A percentile compares a stretch with the other conserved stretches of the same genome.
Conservation (phyloP, 92 coral and sea anemone genomes). For the Epizoanthus ramosus region DNA sequence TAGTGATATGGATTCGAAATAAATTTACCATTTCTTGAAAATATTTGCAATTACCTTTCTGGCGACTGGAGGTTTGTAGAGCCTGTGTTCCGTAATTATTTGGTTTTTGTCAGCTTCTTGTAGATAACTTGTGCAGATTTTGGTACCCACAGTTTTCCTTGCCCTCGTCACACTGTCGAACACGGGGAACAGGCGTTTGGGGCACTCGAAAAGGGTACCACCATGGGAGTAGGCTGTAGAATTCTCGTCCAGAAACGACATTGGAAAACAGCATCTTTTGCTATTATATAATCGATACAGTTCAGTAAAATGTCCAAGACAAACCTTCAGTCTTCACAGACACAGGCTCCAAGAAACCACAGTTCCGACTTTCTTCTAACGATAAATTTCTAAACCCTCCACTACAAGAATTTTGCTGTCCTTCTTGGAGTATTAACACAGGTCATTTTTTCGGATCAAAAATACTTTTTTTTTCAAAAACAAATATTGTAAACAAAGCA, state of each 20-base stretch:
- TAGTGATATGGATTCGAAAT: constrained; percentile 5
- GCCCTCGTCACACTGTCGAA: constrained; percentile 25
- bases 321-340: not conserved
- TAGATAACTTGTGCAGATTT: constrained; percentile 10
- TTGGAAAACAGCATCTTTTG: constrained; percentile 32
- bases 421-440: constrained; percentile 7
- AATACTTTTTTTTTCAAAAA: too few species aligned
- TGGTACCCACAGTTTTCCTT: constrained; percentile 11
- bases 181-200: constrained; percentile 12
- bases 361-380: constrained; percentile 6
- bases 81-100: constrained; percentile 7
- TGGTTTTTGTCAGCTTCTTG: constrained; percentile 18
- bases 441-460: not conserved
- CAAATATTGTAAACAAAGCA: too few species aligned
- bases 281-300: constrained; percentile 1
- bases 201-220: constrained; percentile 19
- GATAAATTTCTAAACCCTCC: constrained; percentile 6
- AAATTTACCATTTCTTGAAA: not conserved
- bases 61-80: constrained; percentile 6
- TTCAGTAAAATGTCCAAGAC: constrained; percentile 9
- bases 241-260: constrained; percentile 9
- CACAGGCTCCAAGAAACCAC: not conserved
- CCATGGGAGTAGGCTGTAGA: constrained; percentile 14
- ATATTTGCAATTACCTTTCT: constrained; percentile 4
- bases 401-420: constrained; percentile 1